These are phyloP conservation scores for cattle (Bos taurus) DNA, from an alignment of 2,113 vertebrate species.

Conservation along the genomic window ARS-UCD2.0 NC_037340.1:9726001-9726500, in stretches of 20 bases:
- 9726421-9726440: background rate
- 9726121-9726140: slow-evolving; percentile 10
- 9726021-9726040: slow-evolving; percentile 28
- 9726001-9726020: slow-evolving; percentile 59
- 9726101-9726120: background rate
- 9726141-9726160: slow-evolving; percentile 38
- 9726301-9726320: background rate
- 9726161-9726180: slow-evolving; percentile 24
- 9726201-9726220: slow-evolving; percentile 21
- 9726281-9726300: background rate
- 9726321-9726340: background rate
- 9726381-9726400: background rate
- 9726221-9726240: background rate
- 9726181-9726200: background rate
- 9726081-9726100: background rate
- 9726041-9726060: slow-evolving; percentile 42
- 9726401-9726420: background rate
- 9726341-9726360: background rate
- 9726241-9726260: slow-evolving; percentile 15
- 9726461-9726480: background rate
- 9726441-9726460: background rate
- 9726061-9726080: background rate
- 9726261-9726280: background rate
- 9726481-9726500: background rate
- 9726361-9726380: background rate